Percentiles rank a stretch among this genome's conserved stretches.
Conservation (phyloP, 2,888 invertebrate species). For the Anthrax anthrax region DNA sequence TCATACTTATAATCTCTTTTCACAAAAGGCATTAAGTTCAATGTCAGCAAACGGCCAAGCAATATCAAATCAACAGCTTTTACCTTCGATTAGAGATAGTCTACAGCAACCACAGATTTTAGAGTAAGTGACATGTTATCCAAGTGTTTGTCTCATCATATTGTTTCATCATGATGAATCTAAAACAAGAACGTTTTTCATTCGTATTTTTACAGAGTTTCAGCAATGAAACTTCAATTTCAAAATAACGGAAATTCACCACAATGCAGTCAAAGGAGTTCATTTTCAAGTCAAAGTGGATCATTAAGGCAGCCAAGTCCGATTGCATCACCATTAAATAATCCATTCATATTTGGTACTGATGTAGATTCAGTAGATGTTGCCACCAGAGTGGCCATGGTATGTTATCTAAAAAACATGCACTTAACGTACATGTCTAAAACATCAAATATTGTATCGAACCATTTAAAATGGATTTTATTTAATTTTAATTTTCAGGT, state of each 20-base stretch:
- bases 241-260: constrained; percentile 24
- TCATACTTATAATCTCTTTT: constrained; percentile 17
- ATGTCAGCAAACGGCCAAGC: constrained; percentile 51
- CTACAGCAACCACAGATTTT: constrained; percentile 42
- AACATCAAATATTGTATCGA: too few relatives aligned
- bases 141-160: too few relatives aligned
- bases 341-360: constrained; percentile 83
- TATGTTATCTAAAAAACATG: too few relatives aligned
- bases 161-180: too few relatives aligned
- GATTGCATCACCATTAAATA: constrained; percentile 43
- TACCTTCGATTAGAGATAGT: constrained; percentile 53
- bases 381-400: constrained; percentile 96
- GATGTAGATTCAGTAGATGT: constrained; percentile 98
- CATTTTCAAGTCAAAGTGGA: constrained; percentile 34
- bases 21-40: constrained; percentile 34
- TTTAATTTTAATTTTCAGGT: constrained; percentile 16
- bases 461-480: too few relatives aligned
- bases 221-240: constrained; percentile 26
- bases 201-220: constrained; percentile 19
- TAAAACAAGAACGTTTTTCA: not conserved
- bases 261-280: constrained; percentile 30
- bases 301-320: constrained; percentile 38
- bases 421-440: too few relatives aligned
- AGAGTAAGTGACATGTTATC: constrained; percentile 39
- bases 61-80: constrained; percentile 39